Base-by-base conservation (phyloP, 1,140 invertebrate genomes). In the Calliopsis andreniformis region DNA sequence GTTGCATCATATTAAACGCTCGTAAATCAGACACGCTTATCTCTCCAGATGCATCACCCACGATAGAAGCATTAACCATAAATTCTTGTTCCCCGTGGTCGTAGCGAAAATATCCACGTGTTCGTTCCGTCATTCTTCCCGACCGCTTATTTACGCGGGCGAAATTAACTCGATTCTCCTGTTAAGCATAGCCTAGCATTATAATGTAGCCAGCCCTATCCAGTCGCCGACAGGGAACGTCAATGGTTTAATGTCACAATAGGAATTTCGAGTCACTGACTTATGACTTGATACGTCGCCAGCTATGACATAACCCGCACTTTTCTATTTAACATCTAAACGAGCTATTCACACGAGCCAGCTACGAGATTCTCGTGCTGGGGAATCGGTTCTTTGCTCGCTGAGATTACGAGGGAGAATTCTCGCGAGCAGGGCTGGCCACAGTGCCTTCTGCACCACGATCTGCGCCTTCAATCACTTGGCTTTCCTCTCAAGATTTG, bases 291-390 rank as follows among this genome's bases (percentile, higher is more conserved):
- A 42, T 32, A 72, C 63, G 42, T 68, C 55, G 58, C 47, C 2
- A 14, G 28, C 58, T 55, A 72, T 81, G 80, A 81, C 80, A 81
- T 70, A 82, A 81, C 73, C 47, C 12, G 51, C 43, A 53, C 53
- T 78, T 68, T 82, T 61, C 43, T 56, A 72, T 82, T 39, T 78
- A 83, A 78, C 67, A 78, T 84, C 78, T 76, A 84, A 80, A 83
- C 78, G 81, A 83, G 82, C 47, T 78, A 68, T 78, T 82, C 70
- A 63, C 51, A 43, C 76, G 63, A 32, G 71, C 45, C 47, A 79
- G 30, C 58, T 56, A 23, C 32, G 51, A 61, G 51, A 64, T 51
- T 39, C 67, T 28, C 71, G 62, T 25, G 55, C 23, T 43, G 20
- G 30, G 35, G 72, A 49, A 71, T 80, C 72, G 66, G 72, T 68